Conservation (phyloP, 2,113 vertebrate species). For the Lamprotornis superbus region DNA sequence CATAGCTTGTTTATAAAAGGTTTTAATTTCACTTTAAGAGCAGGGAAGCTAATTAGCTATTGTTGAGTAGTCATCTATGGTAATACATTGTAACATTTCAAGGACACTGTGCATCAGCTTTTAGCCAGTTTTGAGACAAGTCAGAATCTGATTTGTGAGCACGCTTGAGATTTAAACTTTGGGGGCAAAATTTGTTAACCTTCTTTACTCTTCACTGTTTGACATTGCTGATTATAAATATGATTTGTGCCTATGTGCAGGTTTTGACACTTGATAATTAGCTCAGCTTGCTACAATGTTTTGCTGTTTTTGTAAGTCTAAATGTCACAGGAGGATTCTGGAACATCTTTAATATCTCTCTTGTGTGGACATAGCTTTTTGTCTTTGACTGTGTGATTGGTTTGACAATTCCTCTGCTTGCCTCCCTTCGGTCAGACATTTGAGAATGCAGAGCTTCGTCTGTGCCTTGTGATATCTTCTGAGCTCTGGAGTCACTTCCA, state of each 20-base stretch:
- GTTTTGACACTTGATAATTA: background rate
- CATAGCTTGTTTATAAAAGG: slow-evolving; percentile 21
- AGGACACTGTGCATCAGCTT: background rate
- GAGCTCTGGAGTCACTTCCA: background rate
- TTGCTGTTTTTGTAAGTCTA: background rate
- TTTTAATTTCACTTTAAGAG: slow-evolving; percentile 34
- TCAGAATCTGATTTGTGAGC: background rate
- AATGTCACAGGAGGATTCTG: background rate
- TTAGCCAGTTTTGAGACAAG: background rate
- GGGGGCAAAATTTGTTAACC: background rate
- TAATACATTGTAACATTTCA: slow-evolving; percentile 20
- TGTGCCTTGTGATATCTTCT: background rate
- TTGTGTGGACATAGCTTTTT: background rate
- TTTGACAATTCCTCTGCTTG: background rate
- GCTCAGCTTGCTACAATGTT: background rate
- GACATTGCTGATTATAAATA: background rate
- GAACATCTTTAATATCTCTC: background rate
- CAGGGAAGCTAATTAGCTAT: background rate
- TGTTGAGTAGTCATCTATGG: background rate
- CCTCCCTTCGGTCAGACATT: accelerated
- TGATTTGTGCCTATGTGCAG: background rate
- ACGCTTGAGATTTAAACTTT: background rate
- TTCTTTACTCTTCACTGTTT: background rate
- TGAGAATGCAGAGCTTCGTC: background rate
- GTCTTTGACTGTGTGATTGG: background rate